Evolutionary conservation across 2,888 invertebrate genomes (phyloP), one percentile per base, ranked within the genome.

Genomic region (Exocentrus adspersus): DNA sequence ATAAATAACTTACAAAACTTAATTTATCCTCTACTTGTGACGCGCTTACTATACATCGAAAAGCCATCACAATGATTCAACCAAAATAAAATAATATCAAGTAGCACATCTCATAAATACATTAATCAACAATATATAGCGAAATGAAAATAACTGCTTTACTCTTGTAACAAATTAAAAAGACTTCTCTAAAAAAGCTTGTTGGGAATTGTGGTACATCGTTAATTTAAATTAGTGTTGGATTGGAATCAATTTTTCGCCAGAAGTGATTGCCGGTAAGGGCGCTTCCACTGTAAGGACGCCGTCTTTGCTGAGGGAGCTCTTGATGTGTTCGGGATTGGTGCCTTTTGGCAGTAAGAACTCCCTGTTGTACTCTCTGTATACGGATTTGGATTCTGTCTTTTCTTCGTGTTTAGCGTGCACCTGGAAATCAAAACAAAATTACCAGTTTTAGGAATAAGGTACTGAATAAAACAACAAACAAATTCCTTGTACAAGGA

Each of bases 341-440:
- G 97, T 96, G 76, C 97, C 97, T 84, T 96, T 94, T 4, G 98
- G 98, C 82, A 98, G 86, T 82, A 97, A 87, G 87, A 98, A 98
- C 85, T 97, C 97, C 73, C 97, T 90, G 85, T 97, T 97, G 89
- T 98, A 98, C 84, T 98, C 98, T 85, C 97, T 90, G 88, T 96
- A 98, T 67, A 97, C 95, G 43, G 95, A 95, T 86, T 97, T 95
- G 80, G 94, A 95, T 84, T 97, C 95, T 54, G 94, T 91, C 85
- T 97, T 97, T 85, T 98, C 98, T 84, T 98, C 97, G 85, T 98
- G 98, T 84, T 97, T 97, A 67, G 98, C 98, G 81, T 97, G 95
- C 53, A 97, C 96, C 95, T 96, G 85, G 53, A 87, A 85, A 74
- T n/a, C n/a, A n/a, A n/a, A n/a, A 65, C 5, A 42, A 16, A 42